Percentiles rank a stretch among this genome's conserved stretches.
Evolutionary conservation across 2,888 invertebrate genomes (phyloP).

Genomic region (Tachina lurida): DNA sequence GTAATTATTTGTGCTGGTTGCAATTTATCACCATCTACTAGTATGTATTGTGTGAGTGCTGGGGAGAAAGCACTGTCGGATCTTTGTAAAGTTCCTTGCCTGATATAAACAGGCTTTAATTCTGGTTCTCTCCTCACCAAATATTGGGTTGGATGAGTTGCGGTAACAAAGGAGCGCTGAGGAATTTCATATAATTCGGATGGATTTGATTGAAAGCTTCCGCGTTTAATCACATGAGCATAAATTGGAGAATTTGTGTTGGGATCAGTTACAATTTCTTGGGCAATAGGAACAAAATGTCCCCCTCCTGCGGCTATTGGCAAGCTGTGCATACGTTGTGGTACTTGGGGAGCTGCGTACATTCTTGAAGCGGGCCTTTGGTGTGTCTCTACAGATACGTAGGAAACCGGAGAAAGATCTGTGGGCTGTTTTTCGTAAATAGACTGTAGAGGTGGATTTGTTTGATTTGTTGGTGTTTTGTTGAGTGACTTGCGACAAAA

Average conservation of each 20-base stretch:
- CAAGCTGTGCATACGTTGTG: constrained; percentile 80
- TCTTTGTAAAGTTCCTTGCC: constrained; percentile 66
- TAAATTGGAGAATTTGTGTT: constrained; percentile 79
- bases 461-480: constrained; percentile 76
- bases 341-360: constrained; percentile 80
- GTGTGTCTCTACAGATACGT: constrained; percentile 80
- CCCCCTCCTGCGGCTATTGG: constrained; percentile 70
- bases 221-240: constrained; percentile 81
- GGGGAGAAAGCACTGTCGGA: constrained; percentile 73
- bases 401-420: constrained; percentile 81
- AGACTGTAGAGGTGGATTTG: constrained; percentile 73
- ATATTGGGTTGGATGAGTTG: constrained; percentile 65
- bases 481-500: constrained; percentile 82
- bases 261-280: constrained; percentile 68
- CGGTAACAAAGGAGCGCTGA: constrained; percentile 68
- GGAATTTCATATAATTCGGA: constrained; percentile 80
- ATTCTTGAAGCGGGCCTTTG: constrained; percentile 76
- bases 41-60: constrained; percentile 77
- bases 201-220: constrained; percentile 79
- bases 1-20: constrained; percentile 78
- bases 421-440: constrained; percentile 75
- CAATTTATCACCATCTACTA: constrained; percentile 80
- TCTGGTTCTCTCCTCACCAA: constrained; percentile 68
- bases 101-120: constrained; percentile 72
- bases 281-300: constrained; percentile 69